These are phyloP conservation scores for Coregonus clupeaformis DNA, from an alignment of 2,113 vertebrate species.

Conservation along the genomic window DNA sequence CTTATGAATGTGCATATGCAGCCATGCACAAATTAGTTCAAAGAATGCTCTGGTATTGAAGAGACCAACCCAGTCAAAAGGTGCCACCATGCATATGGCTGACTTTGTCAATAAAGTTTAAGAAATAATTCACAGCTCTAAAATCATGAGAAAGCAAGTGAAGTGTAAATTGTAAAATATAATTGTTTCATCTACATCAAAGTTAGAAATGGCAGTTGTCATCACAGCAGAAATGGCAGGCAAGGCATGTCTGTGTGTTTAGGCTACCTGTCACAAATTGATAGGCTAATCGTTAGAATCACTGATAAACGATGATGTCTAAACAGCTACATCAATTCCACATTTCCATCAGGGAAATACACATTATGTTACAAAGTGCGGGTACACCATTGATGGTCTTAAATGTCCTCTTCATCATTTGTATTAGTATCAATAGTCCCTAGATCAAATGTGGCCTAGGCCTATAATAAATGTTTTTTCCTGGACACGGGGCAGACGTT, in stretches of 20 bases:
- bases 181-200: slow-evolving; percentile 9
- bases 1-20: background rate
- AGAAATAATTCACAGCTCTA: slow-evolving; percentile 5
- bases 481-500: slow-evolving; percentile 43
- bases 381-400: background rate
- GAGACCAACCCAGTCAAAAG: background rate
- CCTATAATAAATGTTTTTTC: slow-evolving; percentile 27
- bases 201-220: slow-evolving; percentile 51
- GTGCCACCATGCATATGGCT: slow-evolving; percentile 1
- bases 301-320: slow-evolving; percentile 20
- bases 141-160: slow-evolving; percentile 1
- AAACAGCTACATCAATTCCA: slow-evolving; percentile 27
- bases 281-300: background rate
- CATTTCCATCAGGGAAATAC: slow-evolving; percentile 32
- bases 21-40: slow-evolving; percentile 40
- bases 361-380: background rate
- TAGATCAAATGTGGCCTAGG: background rate
- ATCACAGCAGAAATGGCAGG: background rate
- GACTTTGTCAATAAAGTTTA: background rate
- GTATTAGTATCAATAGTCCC: background rate
- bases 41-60: slow-evolving; percentile 39
- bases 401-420: background rate
- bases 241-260: background rate
- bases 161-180: slow-evolving; percentile 11
- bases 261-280: background rate